Evolutionary conservation across 1,140 invertebrate species (phyloP).

Genomic region (Chrysomallon squamiferum): DNA sequence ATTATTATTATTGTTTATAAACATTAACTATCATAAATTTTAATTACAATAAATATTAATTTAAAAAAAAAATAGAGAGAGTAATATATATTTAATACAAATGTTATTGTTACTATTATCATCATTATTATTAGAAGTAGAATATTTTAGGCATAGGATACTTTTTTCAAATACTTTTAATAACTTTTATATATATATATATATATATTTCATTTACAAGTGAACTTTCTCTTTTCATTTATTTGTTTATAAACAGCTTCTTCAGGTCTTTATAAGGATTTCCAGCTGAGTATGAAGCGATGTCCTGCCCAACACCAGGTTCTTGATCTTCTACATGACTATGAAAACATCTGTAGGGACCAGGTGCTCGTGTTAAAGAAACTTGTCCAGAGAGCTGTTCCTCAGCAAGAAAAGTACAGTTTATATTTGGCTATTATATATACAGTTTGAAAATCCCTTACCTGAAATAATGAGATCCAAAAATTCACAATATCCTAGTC

Average conservation of each 20-base stretch:
- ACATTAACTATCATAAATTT: too few species aligned
- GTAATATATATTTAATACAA: too few species aligned
- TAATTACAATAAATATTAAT: too few species aligned
- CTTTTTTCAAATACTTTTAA: too few species aligned
- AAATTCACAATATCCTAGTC: background rate
- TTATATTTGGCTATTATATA: background rate
- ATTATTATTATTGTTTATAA: too few species aligned
- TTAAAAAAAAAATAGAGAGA: too few species aligned
- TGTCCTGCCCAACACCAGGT: slow-evolving; percentile 32
- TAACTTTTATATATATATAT: too few species aligned
- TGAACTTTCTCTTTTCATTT: too few species aligned
- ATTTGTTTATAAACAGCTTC: slow-evolving; percentile 39
- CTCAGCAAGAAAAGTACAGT: slow-evolving; percentile 44
- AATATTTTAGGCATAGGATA: too few species aligned
- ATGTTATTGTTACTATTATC: too few species aligned
- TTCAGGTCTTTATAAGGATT: slow-evolving; percentile 45
- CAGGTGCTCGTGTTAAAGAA: slow-evolving; percentile 44
- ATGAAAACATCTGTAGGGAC: slow-evolving; percentile 46
- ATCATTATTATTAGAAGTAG: too few species aligned
- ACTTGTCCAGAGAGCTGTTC: slow-evolving; percentile 34
- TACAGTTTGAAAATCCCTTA: background rate
- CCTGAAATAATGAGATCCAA: background rate
- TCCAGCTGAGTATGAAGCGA: slow-evolving; percentile 35
- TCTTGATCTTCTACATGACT: slow-evolving; percentile 42
- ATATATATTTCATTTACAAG: too few species aligned